Base-by-base conservation (phyloP, 1,140 invertebrate genomes). In the Drosophila mauritiana region DNA sequence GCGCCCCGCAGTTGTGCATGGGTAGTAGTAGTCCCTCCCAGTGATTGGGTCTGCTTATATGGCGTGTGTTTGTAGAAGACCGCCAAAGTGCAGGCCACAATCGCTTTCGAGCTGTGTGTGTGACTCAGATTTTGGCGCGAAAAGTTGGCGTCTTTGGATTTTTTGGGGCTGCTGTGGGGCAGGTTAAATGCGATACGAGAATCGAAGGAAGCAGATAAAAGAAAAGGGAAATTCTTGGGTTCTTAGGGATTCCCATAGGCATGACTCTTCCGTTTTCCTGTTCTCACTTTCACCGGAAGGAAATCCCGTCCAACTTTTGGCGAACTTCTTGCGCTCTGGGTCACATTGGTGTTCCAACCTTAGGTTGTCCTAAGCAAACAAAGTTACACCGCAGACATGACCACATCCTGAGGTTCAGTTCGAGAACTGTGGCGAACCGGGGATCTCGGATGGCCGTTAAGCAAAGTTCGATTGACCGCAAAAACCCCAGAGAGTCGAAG, bases 61-160 rank as follows among this genome's bases (percentile, higher is more conserved):
- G 25, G 34, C 27, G 43, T 59, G 42, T 61, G 59, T 52, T 31
- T 69, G 69, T 67, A 34, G 31, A 56, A 75, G 80, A 75, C 73
- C 82, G 79, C 79, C 79, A 81, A 77, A 73, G 78, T 51, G 65
- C 72, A 40, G 58, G 42, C 49, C 45, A 53, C 56, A 73, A 57
- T 69, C 72, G 64, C 46, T 45, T 80, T 59, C 39, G 49, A 31
- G 54, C 40, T 64, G 62, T 79, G 45, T 64, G 62, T 79, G 82
- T 83, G 83, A 88, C 80, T 77, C 84, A 89, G 74, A 84, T 88
- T 73, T 88, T 88, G 84, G 84, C 84, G 84, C 84, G 84, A 89
- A 88, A 70, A 84, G 62, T 88, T 89, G 84, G 84, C 84, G 84
- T 88, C 84, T 40, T 57, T 73, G 75, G 58, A 31, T 31, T 31